Conservation (phyloP, 2,797 vertebrate genomes). For the Manis pentadactyla region DNA sequence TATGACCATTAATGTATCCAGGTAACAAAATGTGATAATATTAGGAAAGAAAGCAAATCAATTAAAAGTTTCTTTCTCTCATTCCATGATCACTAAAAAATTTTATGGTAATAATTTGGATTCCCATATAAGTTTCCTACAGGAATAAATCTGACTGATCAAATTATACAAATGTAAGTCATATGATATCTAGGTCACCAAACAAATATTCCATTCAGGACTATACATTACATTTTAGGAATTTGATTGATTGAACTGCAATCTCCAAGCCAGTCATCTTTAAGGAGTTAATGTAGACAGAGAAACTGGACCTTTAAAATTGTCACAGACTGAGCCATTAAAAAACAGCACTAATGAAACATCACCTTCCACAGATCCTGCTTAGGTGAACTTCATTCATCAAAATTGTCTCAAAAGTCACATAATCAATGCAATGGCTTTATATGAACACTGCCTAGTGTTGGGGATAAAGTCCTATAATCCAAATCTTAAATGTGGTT, state of each 20-base stretch:
- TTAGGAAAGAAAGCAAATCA: not conserved
- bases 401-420: not conserved
- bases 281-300: not conserved
- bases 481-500: not conserved
- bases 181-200: not conserved
- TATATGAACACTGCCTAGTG: not conserved
- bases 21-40: not conserved
- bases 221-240: not conserved
- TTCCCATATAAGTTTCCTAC: not conserved
- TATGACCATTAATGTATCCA: not conserved
- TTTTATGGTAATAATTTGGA: not conserved
- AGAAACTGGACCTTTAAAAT: not conserved
- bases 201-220: not conserved
- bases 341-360: not conserved
- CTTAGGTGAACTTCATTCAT: not conserved
- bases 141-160: not conserved
- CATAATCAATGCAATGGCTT: not conserved
- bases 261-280: not conserved
- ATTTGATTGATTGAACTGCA: not conserved
- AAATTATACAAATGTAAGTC: not conserved
- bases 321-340: not conserved
- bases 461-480: not conserved
- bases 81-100: not conserved
- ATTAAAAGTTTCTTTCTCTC: not conserved
- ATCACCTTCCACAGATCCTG: not conserved